These are phyloP conservation scores for Troilus luridus DNA, from an alignment of 2,888 invertebrate species.

Conservation along the genomic window DNA sequence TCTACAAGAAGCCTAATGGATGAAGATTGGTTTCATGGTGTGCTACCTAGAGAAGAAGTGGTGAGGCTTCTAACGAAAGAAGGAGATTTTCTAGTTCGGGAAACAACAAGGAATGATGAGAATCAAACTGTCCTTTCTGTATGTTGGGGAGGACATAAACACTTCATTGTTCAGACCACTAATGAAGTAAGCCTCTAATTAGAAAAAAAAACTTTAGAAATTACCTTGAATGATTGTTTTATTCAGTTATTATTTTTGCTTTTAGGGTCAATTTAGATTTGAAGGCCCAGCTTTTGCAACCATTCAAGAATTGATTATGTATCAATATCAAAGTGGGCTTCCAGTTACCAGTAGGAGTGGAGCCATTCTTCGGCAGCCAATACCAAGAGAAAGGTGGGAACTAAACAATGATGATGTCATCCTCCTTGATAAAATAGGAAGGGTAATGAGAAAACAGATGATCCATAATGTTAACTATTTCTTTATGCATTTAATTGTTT, in stretches of 20 bases:
- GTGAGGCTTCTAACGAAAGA: conserved; percentile 90
- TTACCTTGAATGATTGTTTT: neutral
- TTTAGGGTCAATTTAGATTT: conserved; percentile 90
- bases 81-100: conserved; percentile 94
- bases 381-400: conserved; percentile 94
- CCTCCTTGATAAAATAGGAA: conserved; percentile 92
- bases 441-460: conserved; percentile 74
- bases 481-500: neutral
- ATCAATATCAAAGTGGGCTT: conserved; percentile 87
- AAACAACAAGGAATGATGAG: conserved; percentile 92
- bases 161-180: conserved; percentile 96
- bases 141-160: conserved; percentile 96
- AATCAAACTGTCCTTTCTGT: conserved; percentile 94
- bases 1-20: conserved; percentile 83
- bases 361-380: conserved; percentile 87
- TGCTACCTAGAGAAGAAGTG: conserved; percentile 95
- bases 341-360: conserved; percentile 95
- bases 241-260: conserved; percentile 37
- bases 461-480: neutral
- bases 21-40: conserved; percentile 98
- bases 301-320: conserved; percentile 90
- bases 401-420: conserved; percentile 95
- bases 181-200: conserved; percentile 78
- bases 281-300: conserved; percentile 95
- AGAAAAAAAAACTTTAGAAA: neutral